Percentiles rank a stretch among this genome's conserved stretches.
phyloP scores from a whole-genome alignment of 92 coral and sea anemone species.

The Bergia sp. region DNA sequence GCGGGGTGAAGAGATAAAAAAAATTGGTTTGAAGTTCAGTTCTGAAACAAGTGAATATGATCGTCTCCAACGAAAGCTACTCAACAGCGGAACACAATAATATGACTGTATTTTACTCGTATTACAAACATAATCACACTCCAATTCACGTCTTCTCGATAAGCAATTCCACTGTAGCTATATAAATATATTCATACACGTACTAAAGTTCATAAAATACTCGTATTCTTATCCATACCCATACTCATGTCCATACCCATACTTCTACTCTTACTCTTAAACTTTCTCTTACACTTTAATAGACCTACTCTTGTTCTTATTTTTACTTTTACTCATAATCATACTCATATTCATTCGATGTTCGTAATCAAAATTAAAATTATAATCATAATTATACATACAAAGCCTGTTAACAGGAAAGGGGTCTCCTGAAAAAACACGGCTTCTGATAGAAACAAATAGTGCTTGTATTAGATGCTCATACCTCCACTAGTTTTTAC shows the following conservation, averaged over 20 bases:
- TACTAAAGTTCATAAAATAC: neutral
- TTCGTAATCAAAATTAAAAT: too few relatives aligned
- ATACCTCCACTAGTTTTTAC: too few relatives aligned
- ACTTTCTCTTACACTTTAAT: neutral
- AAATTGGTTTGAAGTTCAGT: neutral
- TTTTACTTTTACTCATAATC: neutral
- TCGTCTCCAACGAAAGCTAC: neutral
- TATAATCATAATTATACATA: too few relatives aligned
- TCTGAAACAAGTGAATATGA: too few relatives aligned
- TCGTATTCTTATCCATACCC: neutral
- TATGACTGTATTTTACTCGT: too few relatives aligned
- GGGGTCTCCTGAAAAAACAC: too few relatives aligned
- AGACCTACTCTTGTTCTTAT: neutral
- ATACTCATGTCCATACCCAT: neutral
- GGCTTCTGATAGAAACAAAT: too few relatives aligned
- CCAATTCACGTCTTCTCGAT: neutral
- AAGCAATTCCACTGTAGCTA: neutral
- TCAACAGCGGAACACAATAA: neutral
- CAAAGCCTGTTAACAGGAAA: too few relatives aligned
- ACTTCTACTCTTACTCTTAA: neutral
- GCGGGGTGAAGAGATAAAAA: neutral
- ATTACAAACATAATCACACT: neutral
- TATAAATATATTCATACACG: neutral
- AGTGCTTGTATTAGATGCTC: too few relatives aligned
- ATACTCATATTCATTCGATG: neutral